Evolutionary conservation across 2,888 invertebrate species (phyloP).

Genomic region (Cerastis rubricosa): DNA sequence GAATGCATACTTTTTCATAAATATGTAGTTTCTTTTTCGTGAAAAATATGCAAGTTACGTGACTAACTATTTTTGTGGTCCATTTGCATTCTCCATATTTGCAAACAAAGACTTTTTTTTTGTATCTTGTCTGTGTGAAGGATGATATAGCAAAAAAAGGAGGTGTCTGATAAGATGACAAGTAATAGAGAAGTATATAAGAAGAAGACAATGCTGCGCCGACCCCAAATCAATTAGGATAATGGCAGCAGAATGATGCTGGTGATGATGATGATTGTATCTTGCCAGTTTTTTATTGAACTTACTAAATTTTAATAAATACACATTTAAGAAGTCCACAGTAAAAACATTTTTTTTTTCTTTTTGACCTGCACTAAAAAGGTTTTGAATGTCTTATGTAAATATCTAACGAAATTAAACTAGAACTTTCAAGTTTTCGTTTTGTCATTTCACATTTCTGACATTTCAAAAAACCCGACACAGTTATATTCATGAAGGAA

Average conservation of each 20-base stretch:
- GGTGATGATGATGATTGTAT: neutral
- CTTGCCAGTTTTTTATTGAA: slow-evolving; percentile 8
- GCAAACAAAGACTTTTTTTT: neutral
- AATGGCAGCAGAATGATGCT: no score
- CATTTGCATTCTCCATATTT: neutral
- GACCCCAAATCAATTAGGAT: no score
- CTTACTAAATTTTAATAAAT: neutral
- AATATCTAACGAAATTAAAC: slow-evolving; percentile 22
- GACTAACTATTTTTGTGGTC: neutral
- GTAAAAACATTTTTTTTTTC: neutral
- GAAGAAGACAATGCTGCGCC: no score
- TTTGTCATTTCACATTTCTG: slow-evolving; percentile 30
- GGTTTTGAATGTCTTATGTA: neutral
- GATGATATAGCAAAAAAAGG: no score
- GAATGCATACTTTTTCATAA: slow-evolving; percentile 8
- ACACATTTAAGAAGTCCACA: neutral
- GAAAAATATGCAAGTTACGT: neutral
- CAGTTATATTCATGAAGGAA: slow-evolving; percentile 12
- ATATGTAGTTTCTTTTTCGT: neutral
- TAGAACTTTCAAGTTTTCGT: slow-evolving; percentile 11
- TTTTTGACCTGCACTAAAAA: neutral
- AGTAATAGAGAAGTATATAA: no score
- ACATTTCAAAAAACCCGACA: slow-evolving; percentile 12
- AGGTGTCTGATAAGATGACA: no score
- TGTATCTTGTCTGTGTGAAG: no score